Percentiles rank a stretch among this genome's conserved stretches.
These are phyloP conservation scores for Mixornis gularis DNA, from an alignment of 2,113 vertebrate species.

Conservation along the genomic window DNA sequence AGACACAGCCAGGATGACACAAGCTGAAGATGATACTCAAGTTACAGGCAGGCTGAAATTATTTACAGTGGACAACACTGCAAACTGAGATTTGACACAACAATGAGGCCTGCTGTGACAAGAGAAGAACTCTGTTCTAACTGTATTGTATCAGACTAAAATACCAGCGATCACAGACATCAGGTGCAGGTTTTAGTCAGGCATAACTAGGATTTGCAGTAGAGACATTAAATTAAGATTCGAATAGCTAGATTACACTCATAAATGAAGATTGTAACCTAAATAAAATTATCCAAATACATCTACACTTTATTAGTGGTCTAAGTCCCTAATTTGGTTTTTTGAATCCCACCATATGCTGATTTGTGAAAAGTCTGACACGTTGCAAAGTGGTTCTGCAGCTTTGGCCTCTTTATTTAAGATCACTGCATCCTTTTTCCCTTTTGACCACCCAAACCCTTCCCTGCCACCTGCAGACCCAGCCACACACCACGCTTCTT, in stretches of 20 bases:
- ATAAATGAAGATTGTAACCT: not conserved
- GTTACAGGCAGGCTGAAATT: not conserved
- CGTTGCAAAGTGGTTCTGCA: not conserved
- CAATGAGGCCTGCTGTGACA: not conserved
- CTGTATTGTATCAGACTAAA: not conserved
- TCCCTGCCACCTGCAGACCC: not conserved
- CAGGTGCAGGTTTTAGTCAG: not conserved
- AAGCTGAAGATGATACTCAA: not conserved
- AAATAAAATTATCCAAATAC: not conserved
- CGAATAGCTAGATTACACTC: not conserved
- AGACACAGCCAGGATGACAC: not conserved
- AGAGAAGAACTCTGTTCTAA: not conserved
- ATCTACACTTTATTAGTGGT: not conserved
- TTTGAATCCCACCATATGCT: not conserved
- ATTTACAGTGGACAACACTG: not conserved
- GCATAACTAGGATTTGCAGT: not conserved
- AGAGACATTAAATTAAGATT: not conserved
- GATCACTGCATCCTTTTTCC: not conserved
- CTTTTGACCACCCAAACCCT: not conserved
- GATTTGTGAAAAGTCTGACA: not conserved
- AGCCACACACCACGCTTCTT: fast-evolving
- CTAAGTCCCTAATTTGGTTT: not conserved
- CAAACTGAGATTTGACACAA: not conserved
- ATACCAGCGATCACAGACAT: not conserved
- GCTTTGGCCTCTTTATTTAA: not conserved